phyloP scores from a whole-genome alignment of 1,140 invertebrate species.

The Thereuonema tuberculata region DNA sequence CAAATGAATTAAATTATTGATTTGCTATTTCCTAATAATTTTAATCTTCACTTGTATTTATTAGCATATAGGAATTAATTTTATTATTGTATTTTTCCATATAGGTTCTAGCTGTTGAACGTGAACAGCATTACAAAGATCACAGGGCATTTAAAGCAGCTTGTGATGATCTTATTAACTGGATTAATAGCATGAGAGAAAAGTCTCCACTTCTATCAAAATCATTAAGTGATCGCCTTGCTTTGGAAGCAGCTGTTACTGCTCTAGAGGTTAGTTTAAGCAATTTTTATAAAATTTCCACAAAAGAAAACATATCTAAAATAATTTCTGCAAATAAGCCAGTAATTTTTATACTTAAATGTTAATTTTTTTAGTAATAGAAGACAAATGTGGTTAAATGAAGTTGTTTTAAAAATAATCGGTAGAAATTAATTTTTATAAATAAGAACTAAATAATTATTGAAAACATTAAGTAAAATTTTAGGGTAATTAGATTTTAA shows the following conservation, averaged over 20 bases:
- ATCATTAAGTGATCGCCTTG: constrained; percentile 67
- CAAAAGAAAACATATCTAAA: not conserved
- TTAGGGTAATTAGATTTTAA: no score
- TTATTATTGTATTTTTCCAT: not conserved
- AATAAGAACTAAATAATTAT: no score
- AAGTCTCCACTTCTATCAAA: constrained; percentile 73
- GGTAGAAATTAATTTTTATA: no score
- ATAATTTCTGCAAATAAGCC: not conserved
- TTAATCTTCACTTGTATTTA: not conserved
- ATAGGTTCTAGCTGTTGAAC: constrained; percentile 44
- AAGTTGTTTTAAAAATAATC: no score
- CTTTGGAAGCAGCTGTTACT: constrained; percentile 70
- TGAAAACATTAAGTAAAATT: no score
- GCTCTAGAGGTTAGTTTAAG: constrained; percentile 48
- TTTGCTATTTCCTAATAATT: no score
- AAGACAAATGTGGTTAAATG: no score
- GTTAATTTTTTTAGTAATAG: no score
- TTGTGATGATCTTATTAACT: constrained; percentile 68
- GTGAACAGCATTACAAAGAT: constrained; percentile 73
- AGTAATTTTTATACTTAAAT: constrained; percentile 4
- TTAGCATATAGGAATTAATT: not conserved
- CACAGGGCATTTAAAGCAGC: constrained; percentile 77
- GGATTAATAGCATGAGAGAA: constrained; percentile 70
- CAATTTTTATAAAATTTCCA: not conserved
- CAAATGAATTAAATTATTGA: not conserved